Base-by-base conservation (phyloP, 2,797 vertebrate species). In the Anomalospiza imberbis region DNA sequence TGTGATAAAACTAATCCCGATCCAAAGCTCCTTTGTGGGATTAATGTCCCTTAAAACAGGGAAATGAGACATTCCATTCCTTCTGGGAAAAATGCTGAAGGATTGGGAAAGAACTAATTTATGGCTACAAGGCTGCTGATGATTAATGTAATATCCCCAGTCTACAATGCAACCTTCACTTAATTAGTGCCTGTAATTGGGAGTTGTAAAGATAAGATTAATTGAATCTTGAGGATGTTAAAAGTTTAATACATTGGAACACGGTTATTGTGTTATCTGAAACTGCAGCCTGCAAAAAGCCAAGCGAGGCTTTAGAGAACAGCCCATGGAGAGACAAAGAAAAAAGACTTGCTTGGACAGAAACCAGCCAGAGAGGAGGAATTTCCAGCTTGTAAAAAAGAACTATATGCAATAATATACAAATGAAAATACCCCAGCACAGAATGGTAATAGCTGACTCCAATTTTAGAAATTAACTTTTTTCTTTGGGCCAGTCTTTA, bases 181-280 rank as follows among this genome's bases (percentile, higher is more conserved):
- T 98, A 98, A 98, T 98, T 98, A 98, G 97, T 86, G 96, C 94
- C 98, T 97, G 95, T 98, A 98, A 98, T 97, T 98, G 98, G 97
- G 97, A 98, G 97, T 97, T 98, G 97, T 98, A 98, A 98, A 98
- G 98, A 98, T 98, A 98, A 98, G 98, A 98, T 98, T 98, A 98
- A 98, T 98, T 97, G 97, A 98, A 98, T 97, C 96, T 97, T 88
- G 93, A 93, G 96, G 95, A 97, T 97, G 97, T 97, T 97, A 94
- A 95, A 97, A 97, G 97, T 98, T 97, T 97, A 98, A 98, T 95
- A 96, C 75, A 17, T 95, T 84, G 94, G 93, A 97, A 96, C 74
- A 82, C 14, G 91, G 97, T 91, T 96, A 85, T 70, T 94, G 94
- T 67, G 95, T 97, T 98, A 98, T 98, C 97, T 20, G 91, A 54